These are phyloP conservation scores for Etheostoma cragini DNA, from an alignment of 2,113 vertebrate species.

Conservation along the genomic window DNA sequence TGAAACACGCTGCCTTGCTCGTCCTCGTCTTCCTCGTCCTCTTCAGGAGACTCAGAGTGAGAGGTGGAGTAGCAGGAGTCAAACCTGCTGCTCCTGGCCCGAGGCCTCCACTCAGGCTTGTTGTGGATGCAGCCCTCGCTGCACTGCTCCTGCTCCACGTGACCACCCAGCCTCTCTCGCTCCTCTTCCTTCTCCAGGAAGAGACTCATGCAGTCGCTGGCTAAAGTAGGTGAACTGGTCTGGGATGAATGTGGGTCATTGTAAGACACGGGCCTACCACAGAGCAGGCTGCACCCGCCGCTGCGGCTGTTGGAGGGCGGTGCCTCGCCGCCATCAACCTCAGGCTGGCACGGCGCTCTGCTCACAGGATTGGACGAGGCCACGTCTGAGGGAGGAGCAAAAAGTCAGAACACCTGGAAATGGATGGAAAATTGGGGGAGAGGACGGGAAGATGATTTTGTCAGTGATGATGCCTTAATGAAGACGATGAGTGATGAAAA, in stretches of 20 bases:
- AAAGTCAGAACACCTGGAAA: slow-evolving; percentile 76
- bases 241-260: slow-evolving; percentile 61
- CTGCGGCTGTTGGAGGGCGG: slow-evolving; percentile 30
- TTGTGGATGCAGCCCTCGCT: slow-evolving; percentile 59
- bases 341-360: slow-evolving; percentile 58
- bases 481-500: slow-evolving; percentile 19
- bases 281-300: slow-evolving; percentile 30
- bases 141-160: slow-evolving; percentile 51
- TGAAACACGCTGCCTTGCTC: slow-evolving; percentile 83
- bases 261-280: slow-evolving; percentile 36
- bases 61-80: slow-evolving; percentile 87
- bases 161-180: slow-evolving; percentile 22
- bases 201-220: slow-evolving; percentile 53
- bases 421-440: slow-evolving; percentile 23
- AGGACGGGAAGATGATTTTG: slow-evolving; percentile 46
- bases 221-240: slow-evolving; percentile 58
- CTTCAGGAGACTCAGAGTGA: slow-evolving; percentile 82
- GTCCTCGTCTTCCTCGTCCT: slow-evolving; percentile 82
- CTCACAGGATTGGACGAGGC: slow-evolving; percentile 50
- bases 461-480: slow-evolving; percentile 43
- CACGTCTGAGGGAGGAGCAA: slow-evolving; percentile 79
- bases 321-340: slow-evolving; percentile 31
- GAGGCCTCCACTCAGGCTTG: slow-evolving; percentile 76
- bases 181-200: slow-evolving; percentile 61
- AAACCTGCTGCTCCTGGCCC: slow-evolving; percentile 76